These are phyloP conservation scores for Microplitis deprimator DNA, from an alignment of 2,888 invertebrate species.

Conservation along the genomic window DNA sequence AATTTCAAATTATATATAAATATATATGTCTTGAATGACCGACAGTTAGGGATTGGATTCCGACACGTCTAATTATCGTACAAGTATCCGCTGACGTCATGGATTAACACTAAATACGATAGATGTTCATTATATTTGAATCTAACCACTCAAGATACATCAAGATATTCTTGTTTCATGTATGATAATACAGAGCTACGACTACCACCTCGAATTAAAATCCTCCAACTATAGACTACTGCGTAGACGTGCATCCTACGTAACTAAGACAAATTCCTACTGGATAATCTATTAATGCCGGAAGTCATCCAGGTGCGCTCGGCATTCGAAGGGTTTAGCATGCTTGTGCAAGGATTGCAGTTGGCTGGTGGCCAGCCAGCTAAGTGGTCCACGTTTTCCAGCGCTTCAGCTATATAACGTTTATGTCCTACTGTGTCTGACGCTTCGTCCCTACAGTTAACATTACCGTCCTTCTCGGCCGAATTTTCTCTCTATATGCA, in stretches of 20 bases:
- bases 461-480: conserved; percentile 8
- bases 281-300: conserved; percentile 62
- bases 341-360: conserved; percentile 61
- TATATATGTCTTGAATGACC: conserved; percentile 22
- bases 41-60: conserved; percentile 21
- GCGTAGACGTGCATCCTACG: neutral
- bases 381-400: conserved; percentile 61
- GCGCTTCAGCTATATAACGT: conserved; percentile 30
- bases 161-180: no score
- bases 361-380: conserved; percentile 60
- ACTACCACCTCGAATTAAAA: neutral
- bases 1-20: no score
- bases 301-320: conserved; percentile 60
- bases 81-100: conserved; percentile 12
- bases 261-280: conserved; percentile 52
- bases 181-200: neutral
- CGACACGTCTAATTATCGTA: conserved; percentile 20
- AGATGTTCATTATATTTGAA: neutral
- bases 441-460: conserved; percentile 3
- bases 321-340: conserved; percentile 57
- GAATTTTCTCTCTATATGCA: conserved; percentile 4
- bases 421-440: neutral
- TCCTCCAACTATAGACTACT: neutral
- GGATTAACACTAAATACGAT: conserved; percentile 27
- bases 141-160: no score